phyloP scores from a whole-genome alignment of 2,888 invertebrate genomes.

The Zeuzera pyrina region DNA sequence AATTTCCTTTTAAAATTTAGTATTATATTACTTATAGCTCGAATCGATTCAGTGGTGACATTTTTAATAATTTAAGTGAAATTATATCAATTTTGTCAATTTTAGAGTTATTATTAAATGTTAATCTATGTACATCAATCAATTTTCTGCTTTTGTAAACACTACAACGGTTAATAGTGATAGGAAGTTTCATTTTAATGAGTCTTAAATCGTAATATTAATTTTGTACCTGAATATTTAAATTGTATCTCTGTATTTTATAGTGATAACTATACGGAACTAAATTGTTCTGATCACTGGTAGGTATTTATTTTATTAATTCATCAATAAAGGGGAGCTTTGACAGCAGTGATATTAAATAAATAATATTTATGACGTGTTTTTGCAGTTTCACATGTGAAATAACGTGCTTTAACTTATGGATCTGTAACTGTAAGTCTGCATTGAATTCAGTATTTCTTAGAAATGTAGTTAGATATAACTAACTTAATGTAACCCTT shows the following conservation, averaged over 20 bases:
- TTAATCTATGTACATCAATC: constrained; percentile 42
- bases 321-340: constrained; percentile 49
- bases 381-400: constrained; percentile 56
- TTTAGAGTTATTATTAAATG: constrained; percentile 61
- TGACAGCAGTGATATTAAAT: constrained; percentile 58
- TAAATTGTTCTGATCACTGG: constrained; percentile 35
- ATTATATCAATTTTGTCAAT: constrained; percentile 72
- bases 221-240: constrained; percentile 24
- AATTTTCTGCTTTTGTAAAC: constrained; percentile 33
- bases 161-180: constrained; percentile 12
- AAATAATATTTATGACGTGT: constrained; percentile 40
- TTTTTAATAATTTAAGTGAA: constrained; percentile 56
- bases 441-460: constrained; percentile 57
- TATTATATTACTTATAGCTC: constrained; percentile 27
- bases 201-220: constrained; percentile 18
- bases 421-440: constrained; percentile 43
- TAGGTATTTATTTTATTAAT: constrained; percentile 26
- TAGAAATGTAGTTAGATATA: constrained; percentile 58
- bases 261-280: constrained; percentile 60
- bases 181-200: constrained; percentile 12
- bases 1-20: constrained; percentile 28
- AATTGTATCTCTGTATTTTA: constrained; percentile 18
- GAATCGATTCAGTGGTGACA: constrained; percentile 37
- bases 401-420: constrained; percentile 41
- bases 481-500: constrained; percentile 42